Evolutionary conservation across 2,888 invertebrate genomes (phyloP).

Genomic region (Sinelater perroti): DNA sequence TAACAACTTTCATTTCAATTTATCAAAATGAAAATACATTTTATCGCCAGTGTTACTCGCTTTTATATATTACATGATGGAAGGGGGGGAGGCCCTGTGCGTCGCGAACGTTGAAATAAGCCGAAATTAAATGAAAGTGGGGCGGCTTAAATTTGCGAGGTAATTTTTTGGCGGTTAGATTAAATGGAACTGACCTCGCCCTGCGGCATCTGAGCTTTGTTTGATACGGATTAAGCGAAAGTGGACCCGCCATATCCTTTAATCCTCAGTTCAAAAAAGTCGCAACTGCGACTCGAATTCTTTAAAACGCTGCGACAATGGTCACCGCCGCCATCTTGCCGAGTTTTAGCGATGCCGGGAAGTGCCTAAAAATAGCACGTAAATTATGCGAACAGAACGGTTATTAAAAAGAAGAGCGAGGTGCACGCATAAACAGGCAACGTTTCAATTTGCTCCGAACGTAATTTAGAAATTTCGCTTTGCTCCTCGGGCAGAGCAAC

Average conservation of each 20-base stretch:
- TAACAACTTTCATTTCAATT: too few species aligned
- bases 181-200: slow-evolving; percentile 18
- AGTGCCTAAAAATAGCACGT: not conserved
- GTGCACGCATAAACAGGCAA: not conserved
- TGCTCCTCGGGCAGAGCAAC: not conserved
- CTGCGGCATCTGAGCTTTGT: slow-evolving; percentile 20
- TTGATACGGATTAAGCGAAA: slow-evolving; percentile 28
- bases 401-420: not conserved
- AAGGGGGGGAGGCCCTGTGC: too few species aligned
- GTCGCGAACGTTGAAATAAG: too few species aligned
- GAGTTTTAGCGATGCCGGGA: too few species aligned
- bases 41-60: too few species aligned
- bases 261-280: slow-evolving; percentile 26
- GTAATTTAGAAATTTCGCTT: not conserved
- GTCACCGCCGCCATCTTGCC: too few species aligned
- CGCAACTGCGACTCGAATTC: slow-evolving; percentile 16
- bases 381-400: too few species aligned
- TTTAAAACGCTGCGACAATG: slow-evolving; percentile 20
- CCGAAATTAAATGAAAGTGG: not conserved
- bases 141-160: slow-evolving; percentile 4
- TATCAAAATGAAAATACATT: too few species aligned
- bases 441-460: not conserved
- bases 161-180: slow-evolving; percentile 18
- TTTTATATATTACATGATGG: too few species aligned
- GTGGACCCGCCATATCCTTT: slow-evolving; percentile 23